phyloP scores from a whole-genome alignment of 2,888 invertebrate genomes.

The Phortica okadai region DNA sequence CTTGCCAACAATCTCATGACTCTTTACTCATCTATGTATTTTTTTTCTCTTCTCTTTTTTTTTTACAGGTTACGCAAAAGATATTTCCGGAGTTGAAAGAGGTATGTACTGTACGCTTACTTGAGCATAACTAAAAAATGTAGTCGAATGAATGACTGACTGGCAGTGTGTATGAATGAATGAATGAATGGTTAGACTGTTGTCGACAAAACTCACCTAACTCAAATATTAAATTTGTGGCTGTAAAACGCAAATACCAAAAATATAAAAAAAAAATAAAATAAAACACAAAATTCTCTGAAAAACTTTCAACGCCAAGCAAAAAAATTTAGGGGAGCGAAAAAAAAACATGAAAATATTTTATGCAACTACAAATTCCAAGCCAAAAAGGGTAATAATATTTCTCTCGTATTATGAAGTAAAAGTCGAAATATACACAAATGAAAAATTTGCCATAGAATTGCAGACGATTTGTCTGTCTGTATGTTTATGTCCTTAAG shows the following conservation, averaged over 20 bases:
- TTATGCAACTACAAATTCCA: too few species aligned
- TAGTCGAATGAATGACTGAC: conserved; percentile 14
- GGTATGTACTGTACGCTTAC: conserved; percentile 63
- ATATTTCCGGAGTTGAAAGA: conserved; percentile 76
- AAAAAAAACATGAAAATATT: too few species aligned
- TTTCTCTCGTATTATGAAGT: neutral
- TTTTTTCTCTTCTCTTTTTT: conserved; percentile 53
- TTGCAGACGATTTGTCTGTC: neutral
- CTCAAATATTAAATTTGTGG: conserved; percentile 16
- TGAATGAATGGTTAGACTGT: too few species aligned
- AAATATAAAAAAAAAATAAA: neutral
- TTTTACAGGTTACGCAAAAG: conserved; percentile 80
- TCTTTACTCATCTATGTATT: conserved; percentile 44
- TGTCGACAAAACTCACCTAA: too few species aligned
- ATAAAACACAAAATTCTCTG: neutral
- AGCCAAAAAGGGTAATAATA: neutral
- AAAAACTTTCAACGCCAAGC: neutral
- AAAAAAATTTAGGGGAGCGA: too few species aligned
- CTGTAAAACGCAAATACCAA: conserved; percentile 3
- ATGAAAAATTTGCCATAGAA: neutral
- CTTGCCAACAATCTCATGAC: conserved; percentile 6
- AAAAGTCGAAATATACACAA: neutral
- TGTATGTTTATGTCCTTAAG: too few species aligned
- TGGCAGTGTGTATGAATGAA: too few species aligned
- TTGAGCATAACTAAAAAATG: conserved; percentile 19